Percentiles rank a stretch among this genome's conserved stretches.
Evolutionary conservation across 2,888 invertebrate genomes (phyloP).

Genomic region (Ariolimax columbianus): DNA sequence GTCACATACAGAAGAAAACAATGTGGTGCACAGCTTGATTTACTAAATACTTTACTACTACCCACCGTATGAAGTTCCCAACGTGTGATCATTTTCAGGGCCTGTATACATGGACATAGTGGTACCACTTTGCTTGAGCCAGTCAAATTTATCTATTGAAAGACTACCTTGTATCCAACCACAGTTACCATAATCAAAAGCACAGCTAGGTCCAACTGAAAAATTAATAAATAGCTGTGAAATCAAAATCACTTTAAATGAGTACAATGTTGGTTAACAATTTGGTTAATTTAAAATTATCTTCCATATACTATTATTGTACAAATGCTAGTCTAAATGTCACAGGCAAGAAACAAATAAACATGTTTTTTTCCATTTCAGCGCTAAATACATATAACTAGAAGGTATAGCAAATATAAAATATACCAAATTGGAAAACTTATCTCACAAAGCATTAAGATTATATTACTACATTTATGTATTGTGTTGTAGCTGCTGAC

Average conservation of each 20-base stretch:
- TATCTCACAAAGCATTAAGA: too few relatives aligned
- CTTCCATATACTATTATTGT: not conserved
- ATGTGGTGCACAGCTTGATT: not conserved
- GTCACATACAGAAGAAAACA: not conserved
- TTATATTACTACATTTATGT: too few relatives aligned
- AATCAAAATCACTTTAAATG: not conserved
- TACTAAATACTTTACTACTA: not conserved
- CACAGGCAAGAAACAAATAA: too few relatives aligned
- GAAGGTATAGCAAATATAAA: too few relatives aligned
- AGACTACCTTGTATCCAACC: slow-evolving; percentile 58
- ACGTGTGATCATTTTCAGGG: slow-evolving; percentile 87
- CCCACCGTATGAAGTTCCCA: slow-evolving; percentile 61
- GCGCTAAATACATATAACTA: too few relatives aligned
- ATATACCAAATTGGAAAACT: too few relatives aligned
- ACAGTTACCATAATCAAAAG: slow-evolving; percentile 74
- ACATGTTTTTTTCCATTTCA: too few relatives aligned
- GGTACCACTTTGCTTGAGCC: slow-evolving; percentile 64
- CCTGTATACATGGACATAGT: slow-evolving; percentile 68
- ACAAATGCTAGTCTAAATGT: too few relatives aligned
- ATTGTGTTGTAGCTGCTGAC: too few relatives aligned
- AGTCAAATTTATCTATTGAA: slow-evolving; percentile 71
- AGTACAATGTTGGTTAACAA: not conserved
- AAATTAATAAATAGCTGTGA: not conserved
- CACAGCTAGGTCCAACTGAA: slow-evolving; percentile 59
- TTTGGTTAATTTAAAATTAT: not conserved